Percentiles rank a stretch among this genome's conserved stretches.
Conservation (phyloP, 2,113 vertebrate species). For the Gobius niger region DNA sequence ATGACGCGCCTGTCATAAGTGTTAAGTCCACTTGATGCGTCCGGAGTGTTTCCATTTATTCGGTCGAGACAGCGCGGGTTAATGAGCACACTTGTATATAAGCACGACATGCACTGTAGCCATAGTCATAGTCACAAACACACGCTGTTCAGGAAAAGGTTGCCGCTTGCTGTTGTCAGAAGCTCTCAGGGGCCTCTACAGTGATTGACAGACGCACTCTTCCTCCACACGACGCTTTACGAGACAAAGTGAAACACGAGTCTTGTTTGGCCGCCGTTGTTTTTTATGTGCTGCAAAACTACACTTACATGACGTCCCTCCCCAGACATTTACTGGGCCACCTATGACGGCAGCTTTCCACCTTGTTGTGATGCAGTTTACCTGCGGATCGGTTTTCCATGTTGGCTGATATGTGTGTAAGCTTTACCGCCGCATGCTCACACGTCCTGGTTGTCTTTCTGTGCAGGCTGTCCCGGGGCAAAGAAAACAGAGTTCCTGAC, state of each 20-base stretch:
- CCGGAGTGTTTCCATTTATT: slow-evolving; percentile 8
- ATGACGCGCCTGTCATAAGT: slow-evolving; percentile 21
- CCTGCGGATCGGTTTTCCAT: slow-evolving; percentile 4
- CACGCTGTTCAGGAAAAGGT: too few relatives aligned
- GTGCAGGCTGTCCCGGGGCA: slow-evolving; percentile 90
- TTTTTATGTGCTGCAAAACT: slow-evolving; percentile 56
- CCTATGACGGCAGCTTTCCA: slow-evolving; percentile 47
- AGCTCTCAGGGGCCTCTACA: slow-evolving; percentile 35
- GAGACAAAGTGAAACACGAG: slow-evolving; percentile 45
- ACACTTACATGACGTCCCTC: slow-evolving; percentile 45
- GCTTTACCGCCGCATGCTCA: slow-evolving; percentile 14
- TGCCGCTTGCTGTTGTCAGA: slow-evolving; percentile 24
- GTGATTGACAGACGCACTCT: slow-evolving; percentile 68
- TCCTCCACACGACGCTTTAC: slow-evolving; percentile 62
- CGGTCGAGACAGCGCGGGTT: too few relatives aligned
- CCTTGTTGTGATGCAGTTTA: slow-evolving; percentile 15
- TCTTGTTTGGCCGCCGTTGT: slow-evolving; percentile 39
- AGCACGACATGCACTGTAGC: too few relatives aligned
- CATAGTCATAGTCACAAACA: too few relatives aligned
- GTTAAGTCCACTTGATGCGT: slow-evolving; percentile 22
- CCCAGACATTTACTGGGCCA: slow-evolving; percentile 63
- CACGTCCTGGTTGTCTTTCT: slow-evolving; percentile 37
- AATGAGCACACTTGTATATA: too few relatives aligned
- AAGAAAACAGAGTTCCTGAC: slow-evolving; percentile 97
- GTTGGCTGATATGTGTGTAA: slow-evolving; percentile 23